A percentile compares a stretch with the other conserved stretches of the same genome.
These are phyloP conservation scores for Elachura formosa DNA, from an alignment of 2,113 vertebrate genomes.

Conservation along the genomic window DNA sequence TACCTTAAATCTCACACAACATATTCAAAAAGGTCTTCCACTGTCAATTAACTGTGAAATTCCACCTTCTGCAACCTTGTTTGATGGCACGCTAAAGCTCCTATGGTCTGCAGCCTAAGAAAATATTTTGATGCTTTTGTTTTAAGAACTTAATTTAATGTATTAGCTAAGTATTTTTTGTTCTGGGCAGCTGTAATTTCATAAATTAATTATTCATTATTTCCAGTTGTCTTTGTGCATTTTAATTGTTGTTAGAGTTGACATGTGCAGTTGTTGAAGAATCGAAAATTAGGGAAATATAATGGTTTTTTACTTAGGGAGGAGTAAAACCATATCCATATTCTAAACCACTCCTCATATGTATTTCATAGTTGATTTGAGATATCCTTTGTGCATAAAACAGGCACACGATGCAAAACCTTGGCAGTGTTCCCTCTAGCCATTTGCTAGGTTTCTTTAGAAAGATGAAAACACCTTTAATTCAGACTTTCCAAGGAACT, in stretches of 20 bases:
- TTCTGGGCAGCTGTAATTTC: not conserved
- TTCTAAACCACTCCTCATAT: not conserved
- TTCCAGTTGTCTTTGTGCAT: not conserved
- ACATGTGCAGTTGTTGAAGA: not conserved
- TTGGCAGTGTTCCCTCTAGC: not conserved
- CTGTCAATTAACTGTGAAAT: not conserved
- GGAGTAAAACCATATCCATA: not conserved
- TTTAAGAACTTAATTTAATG: not conserved
- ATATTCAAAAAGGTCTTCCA: not conserved
- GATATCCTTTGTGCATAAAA: not conserved
- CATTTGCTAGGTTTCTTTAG: not conserved
- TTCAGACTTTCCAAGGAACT: slow-evolving; percentile 1
- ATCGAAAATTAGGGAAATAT: not conserved
- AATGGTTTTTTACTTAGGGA: not conserved
- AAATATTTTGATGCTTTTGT: not conserved
- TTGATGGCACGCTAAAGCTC: not conserved
- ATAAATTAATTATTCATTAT: not conserved
- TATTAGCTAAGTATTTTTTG: not conserved
- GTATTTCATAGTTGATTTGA: not conserved
- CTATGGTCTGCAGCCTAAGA: not conserved
- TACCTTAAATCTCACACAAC: not conserved
- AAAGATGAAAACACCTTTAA: slow-evolving; percentile 46
- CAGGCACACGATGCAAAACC: not conserved
- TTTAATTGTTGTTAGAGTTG: not conserved
- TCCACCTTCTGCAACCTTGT: not conserved